Base-by-base conservation (phyloP, 2,797 vertebrate genomes). In the Coregonus sp. region DNA sequence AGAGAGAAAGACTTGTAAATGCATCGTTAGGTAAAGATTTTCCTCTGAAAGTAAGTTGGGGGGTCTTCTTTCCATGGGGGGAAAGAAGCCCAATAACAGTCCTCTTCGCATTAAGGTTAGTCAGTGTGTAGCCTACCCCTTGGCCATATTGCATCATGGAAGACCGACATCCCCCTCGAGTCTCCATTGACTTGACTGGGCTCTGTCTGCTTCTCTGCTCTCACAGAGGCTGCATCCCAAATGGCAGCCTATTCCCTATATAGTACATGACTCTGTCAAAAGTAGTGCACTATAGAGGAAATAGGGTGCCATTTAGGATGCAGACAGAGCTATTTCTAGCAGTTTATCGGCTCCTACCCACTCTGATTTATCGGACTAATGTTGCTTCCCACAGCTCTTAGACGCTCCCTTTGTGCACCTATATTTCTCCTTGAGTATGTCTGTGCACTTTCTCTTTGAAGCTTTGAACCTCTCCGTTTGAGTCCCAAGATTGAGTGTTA, bases 401-500 rank as follows among this genome's bases (percentile, higher is more conserved):
- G 74, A 35, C 75, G 80, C 78, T 88, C 85, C 86, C 78, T 47
- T 40, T 76, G 79, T 76, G 63, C 80, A 73, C 61, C 33, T 50
- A 84, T 80, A 82, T 66, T 82, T 90, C 85, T 84, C 82, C 81
- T 52, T 76, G 35, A 0, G 1, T 77, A 76, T 81, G 40, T 47
- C 9, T 47, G 74, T 80, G 80, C 63, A 54, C 7, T 75, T 25
- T 61, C 20, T 77, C 35, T 80, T 56, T 70, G 75, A 71, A 63
- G 79, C 47, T 74, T 82, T 88, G 69, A 90, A 86, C 75, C 29
- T 76, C 79, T 82, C 79, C 81, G 75, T 89, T 84, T 82, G 72
- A 86, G 80, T 81, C 81, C 70, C 68, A 75, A 87, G 89, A 88
- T 88, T 81, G 84, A 89, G 79, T 77, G 40, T 72, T 66, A 33